Evolutionary conservation across 1,140 invertebrate species (phyloP).

Genomic region (Phymastichus coffea): DNA sequence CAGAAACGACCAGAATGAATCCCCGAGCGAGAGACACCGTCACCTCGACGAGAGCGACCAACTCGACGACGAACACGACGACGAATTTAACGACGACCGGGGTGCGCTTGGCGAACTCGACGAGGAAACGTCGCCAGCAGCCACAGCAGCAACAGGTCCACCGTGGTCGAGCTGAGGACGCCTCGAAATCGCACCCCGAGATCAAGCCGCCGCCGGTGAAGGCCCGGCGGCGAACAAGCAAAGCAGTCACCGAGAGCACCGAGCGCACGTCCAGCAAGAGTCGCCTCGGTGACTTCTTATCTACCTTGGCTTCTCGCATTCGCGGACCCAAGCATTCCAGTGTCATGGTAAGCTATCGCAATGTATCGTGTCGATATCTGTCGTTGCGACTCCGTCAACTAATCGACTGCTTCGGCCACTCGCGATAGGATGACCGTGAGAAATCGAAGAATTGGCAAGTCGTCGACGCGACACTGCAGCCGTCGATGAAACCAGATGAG

Average conservation of each 20-base stretch:
- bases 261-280: not conserved
- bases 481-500: too few relatives aligned
- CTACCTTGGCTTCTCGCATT: not conserved
- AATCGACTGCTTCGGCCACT: too few relatives aligned
- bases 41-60: slow-evolving; percentile 41
- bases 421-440: too few relatives aligned
- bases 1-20: slow-evolving; percentile 42
- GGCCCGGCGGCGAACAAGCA: not conserved
- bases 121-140: slow-evolving; percentile 2
- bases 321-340: not conserved
- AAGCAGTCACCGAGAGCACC: not conserved
- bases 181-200: slow-evolving; percentile 14
- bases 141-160: not conserved
- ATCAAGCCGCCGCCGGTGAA: not conserved
- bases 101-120: slow-evolving; percentile 23
- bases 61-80: not conserved
- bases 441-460: slow-evolving; percentile 9
- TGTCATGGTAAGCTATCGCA: too few relatives aligned
- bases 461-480: too few relatives aligned
- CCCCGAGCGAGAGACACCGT: slow-evolving; percentile 47
- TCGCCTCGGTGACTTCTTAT: slow-evolving; percentile 12
- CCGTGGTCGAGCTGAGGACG: slow-evolving; percentile 34
- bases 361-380: too few relatives aligned
- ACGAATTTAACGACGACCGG: slow-evolving; percentile 35
- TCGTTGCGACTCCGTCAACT: too few relatives aligned